phyloP scores from a whole-genome alignment of 1,140 invertebrate species.

The Cotesia vestalis region DNA sequence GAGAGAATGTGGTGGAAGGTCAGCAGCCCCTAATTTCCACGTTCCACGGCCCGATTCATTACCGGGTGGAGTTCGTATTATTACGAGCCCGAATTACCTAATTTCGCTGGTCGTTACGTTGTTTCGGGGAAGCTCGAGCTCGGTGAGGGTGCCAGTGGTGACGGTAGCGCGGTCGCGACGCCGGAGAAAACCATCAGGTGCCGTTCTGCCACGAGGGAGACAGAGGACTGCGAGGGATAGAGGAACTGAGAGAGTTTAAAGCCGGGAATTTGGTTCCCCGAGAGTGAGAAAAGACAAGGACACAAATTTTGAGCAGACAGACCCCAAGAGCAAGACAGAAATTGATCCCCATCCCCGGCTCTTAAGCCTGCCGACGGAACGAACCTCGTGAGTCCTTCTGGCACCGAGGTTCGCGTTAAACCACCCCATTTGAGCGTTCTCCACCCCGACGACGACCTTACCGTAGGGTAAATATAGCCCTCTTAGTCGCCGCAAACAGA shows the following conservation, averaged over 20 bases:
- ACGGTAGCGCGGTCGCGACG: too few species aligned
- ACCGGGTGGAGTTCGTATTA: slow-evolving; percentile 57
- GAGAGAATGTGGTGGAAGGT: slow-evolving; percentile 40
- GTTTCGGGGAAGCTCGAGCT: slow-evolving; percentile 51
- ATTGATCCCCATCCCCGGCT: slow-evolving; percentile 13
- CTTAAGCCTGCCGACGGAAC: slow-evolving; percentile 27
- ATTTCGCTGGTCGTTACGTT: slow-evolving; percentile 65
- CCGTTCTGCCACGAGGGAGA: background rate
- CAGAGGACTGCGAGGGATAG: background rate
- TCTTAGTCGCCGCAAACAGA: slow-evolving; percentile 14
- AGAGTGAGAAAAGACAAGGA: slow-evolving; percentile 11
- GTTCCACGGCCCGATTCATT: slow-evolving; percentile 50
- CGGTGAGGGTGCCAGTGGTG: too few species aligned
- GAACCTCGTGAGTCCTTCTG: slow-evolving; percentile 59
- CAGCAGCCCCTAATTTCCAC: slow-evolving; percentile 44
- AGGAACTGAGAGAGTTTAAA: background rate
- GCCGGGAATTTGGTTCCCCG: slow-evolving; percentile 5
- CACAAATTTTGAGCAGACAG: background rate
- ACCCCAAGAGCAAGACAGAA: slow-evolving; percentile 25
- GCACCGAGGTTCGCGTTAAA: slow-evolving; percentile 65
- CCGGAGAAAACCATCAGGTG: too few species aligned
- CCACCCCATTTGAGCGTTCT: slow-evolving; percentile 68
- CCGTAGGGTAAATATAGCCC: slow-evolving; percentile 60
- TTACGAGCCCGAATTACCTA: slow-evolving; percentile 66
- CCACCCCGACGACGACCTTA: slow-evolving; percentile 65